Evolutionary conservation across 2,888 invertebrate genomes (phyloP).

Genomic region (Eulithis testata): DNA sequence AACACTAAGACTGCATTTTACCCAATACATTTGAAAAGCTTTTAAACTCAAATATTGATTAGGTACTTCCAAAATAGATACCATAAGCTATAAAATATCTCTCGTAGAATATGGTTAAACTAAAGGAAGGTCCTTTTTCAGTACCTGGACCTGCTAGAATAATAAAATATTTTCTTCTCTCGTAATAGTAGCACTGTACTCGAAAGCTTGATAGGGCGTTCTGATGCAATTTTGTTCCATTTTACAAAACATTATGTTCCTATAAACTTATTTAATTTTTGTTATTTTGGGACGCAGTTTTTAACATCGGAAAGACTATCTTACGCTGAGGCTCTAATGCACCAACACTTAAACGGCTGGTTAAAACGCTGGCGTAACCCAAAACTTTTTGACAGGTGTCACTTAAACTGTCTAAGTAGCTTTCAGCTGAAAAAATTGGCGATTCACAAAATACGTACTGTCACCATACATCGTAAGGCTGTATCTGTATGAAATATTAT

Average conservation of each 20-base stretch:
- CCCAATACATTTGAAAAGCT: conserved; percentile 23
- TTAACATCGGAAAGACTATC: conserved; percentile 41
- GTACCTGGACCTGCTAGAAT: conserved; percentile 24
- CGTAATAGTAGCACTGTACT: conserved; percentile 39
- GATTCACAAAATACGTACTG: conserved; percentile 38
- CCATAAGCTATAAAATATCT: conserved; percentile 27
- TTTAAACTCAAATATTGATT: conserved; percentile 25
- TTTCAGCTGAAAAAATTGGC: not conserved
- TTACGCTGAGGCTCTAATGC: conserved; percentile 20
- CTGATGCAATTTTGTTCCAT: conserved; percentile 43
- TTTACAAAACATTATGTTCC: conserved; percentile 56
- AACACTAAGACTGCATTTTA: conserved; percentile 28
- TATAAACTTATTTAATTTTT: conserved; percentile 54
- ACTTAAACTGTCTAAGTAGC: not conserved
- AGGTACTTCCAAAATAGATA: conserved; percentile 29
- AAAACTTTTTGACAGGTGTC: not conserved
- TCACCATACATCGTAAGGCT: conserved; percentile 34
- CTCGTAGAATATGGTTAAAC: conserved; percentile 29
- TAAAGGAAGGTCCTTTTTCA: conserved; percentile 19
- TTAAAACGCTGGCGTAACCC: not conserved
- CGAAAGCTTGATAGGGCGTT: conserved; percentile 50
- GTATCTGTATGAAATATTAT: conserved; percentile 20
- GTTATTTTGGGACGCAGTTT: conserved; percentile 52
- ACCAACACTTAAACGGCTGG: conserved; percentile 9
- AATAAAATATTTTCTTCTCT: conserved; percentile 32